These are phyloP conservation scores for Uria lomvia DNA, from an alignment of 2,113 vertebrate species.

Conservation along the genomic window DNA sequence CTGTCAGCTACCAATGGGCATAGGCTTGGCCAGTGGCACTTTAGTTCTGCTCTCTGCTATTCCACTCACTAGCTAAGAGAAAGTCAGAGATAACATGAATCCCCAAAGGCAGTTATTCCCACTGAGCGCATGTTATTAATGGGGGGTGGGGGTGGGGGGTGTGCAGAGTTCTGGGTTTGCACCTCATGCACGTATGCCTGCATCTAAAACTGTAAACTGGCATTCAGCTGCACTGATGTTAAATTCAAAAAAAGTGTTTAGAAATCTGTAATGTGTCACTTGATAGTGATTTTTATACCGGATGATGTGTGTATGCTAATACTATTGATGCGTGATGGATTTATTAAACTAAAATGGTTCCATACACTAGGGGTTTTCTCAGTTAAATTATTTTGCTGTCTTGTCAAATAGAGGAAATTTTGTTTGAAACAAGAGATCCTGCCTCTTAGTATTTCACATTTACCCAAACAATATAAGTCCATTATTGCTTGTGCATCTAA, in stretches of 20 bases:
- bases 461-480: not conserved
- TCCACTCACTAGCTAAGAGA: not conserved
- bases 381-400: conserved; percentile 9
- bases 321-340: not conserved
- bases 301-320: not conserved
- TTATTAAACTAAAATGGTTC: not conserved
- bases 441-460: not conserved
- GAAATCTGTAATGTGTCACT: not conserved
- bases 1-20: not conserved
- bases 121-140: accelerated
- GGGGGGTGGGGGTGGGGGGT: not conserved
- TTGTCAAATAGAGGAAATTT: not conserved
- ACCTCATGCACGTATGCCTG: accelerated
- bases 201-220: not conserved
- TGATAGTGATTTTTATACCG: not conserved
- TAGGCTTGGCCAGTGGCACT: not conserved
- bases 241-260: not conserved
- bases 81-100: not conserved
- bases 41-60: not conserved
- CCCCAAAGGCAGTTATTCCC: not conserved
- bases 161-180: not conserved
- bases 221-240: not conserved
- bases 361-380: not conserved
- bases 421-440: not conserved
- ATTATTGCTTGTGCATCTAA: not conserved